Evolutionary conservation across 1,140 invertebrate genomes (phyloP).

Genomic region (Ceratina japonica): DNA sequence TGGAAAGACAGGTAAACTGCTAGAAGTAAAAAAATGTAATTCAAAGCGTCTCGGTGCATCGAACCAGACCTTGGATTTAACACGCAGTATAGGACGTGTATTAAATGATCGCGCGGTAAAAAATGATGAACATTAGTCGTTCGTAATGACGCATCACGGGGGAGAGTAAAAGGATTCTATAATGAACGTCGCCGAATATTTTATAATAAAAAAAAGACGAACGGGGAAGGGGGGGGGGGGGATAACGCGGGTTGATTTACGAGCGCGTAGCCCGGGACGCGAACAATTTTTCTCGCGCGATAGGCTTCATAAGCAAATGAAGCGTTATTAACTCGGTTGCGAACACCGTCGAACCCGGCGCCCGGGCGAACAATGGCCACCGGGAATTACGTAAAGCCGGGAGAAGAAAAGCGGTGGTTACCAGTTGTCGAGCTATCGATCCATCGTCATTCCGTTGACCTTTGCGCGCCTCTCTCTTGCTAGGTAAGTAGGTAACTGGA

Average conservation of each 20-base stretch:
- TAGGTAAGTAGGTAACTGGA: constrained; percentile 56
- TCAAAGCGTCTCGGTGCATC: too few relatives aligned
- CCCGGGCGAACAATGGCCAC: constrained; percentile 16
- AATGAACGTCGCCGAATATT: constrained; percentile 16
- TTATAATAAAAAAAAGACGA: constrained; percentile 7
- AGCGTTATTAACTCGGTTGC: constrained; percentile 45
- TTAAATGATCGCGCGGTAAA: too few relatives aligned
- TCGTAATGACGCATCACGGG: too few relatives aligned
- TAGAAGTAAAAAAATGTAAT: too few relatives aligned
- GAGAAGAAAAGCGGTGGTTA: constrained; percentile 36
- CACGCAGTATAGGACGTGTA: too few relatives aligned
- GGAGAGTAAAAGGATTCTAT: not conserved
- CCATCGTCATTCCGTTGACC: constrained; percentile 45
- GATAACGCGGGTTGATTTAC: constrained; percentile 32
- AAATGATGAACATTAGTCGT: too few relatives aligned
- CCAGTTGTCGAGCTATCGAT: constrained; percentile 56
- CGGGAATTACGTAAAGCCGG: constrained; percentile 43
- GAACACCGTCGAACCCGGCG: not conserved
- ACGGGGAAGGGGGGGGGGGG: not conserved
- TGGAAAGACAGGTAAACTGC: too few relatives aligned
- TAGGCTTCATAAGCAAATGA: constrained; percentile 36
- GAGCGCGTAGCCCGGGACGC: constrained; percentile 32
- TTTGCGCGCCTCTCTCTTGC: constrained; percentile 24
- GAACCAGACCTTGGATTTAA: too few relatives aligned
- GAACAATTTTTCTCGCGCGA: constrained; percentile 35